Percentiles rank a stretch among this genome's conserved stretches.
Evolutionary conservation across 2,113 vertebrate genomes (phyloP).

Genomic region (Erythrocebus patas): DNA sequence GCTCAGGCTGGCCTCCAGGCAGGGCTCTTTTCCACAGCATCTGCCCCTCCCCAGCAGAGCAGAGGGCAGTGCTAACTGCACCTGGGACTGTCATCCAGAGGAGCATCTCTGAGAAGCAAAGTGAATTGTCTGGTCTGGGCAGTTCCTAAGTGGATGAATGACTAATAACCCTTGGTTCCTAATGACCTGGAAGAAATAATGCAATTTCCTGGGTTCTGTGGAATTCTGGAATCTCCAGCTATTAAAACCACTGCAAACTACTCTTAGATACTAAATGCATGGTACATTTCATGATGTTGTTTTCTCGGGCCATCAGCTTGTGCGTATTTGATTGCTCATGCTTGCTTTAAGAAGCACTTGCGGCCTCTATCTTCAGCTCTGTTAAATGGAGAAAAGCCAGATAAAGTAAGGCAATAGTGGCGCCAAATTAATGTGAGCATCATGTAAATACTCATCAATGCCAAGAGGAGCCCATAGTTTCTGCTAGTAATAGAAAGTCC

Average conservation of each 20-base stretch:
- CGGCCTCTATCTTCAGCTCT: not conserved
- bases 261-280: not conserved
- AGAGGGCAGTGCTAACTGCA: not conserved
- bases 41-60: not conserved
- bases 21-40: not conserved
- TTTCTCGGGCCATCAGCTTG: not conserved
- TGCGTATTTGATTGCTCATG: not conserved
- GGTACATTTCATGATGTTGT: not conserved
- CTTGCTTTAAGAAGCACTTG: not conserved
- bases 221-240: constrained; percentile 8
- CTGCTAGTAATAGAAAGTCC: not conserved
- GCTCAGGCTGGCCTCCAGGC: not conserved
- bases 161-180: not conserved
- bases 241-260: not conserved
- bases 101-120: not conserved
- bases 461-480: not conserved
- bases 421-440: not conserved
- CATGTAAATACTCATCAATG: not conserved
- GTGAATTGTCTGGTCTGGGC: not conserved
- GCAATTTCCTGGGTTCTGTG: not conserved
- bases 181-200: constrained; percentile 20
- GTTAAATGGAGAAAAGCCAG: not conserved
- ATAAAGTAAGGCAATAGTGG: not conserved
- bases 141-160: not conserved
- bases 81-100: not conserved